Evolutionary conservation across 1,140 invertebrate genomes (phyloP).

Genomic region (Formica exsecta): DNA sequence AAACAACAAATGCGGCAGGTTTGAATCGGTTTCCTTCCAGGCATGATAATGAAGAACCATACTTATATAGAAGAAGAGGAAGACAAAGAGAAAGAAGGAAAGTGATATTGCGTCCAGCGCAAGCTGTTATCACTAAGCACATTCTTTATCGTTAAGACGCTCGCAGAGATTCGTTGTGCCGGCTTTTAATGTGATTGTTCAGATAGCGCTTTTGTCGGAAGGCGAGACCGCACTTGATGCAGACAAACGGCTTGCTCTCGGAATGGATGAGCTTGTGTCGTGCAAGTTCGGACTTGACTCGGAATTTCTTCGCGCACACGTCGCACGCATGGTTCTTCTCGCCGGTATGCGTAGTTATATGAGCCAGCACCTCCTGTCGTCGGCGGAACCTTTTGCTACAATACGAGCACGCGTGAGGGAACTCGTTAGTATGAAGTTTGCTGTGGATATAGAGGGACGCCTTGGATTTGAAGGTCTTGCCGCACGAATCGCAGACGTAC

Average conservation of each 20-base stretch:
- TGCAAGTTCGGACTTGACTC: conserved; percentile 86
- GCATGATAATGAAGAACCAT: neutral
- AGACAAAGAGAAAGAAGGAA: neutral
- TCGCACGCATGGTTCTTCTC: conserved; percentile 86
- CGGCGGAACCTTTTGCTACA: conserved; percentile 87
- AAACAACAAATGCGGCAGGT: conserved; percentile 75
- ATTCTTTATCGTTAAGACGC: conserved; percentile 65
- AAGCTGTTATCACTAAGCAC: neutral
- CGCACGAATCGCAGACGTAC: conserved; percentile 89
- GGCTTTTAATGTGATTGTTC: conserved; percentile 83
- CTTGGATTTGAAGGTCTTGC: conserved; percentile 87
- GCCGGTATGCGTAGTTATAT: conserved; percentile 86
- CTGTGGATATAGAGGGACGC: conserved; percentile 88
- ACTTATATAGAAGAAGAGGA: neutral
- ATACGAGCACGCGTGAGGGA: conserved; percentile 84
- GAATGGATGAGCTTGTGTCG: conserved; percentile 87
- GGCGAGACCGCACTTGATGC: conserved; percentile 86
- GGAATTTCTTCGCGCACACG: conserved; percentile 87
- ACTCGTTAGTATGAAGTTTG: conserved; percentile 86
- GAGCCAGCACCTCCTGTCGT: conserved; percentile 85
- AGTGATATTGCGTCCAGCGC: neutral
- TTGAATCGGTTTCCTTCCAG: conserved; percentile 60
- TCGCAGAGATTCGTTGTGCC: conserved; percentile 66
- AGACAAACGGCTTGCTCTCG: conserved; percentile 86
- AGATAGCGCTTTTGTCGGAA: conserved; percentile 88